Percentiles rank a stretch among this genome's conserved stretches.
phyloP scores from a whole-genome alignment of 2,113 vertebrate species.

The Solea senegalensis region DNA sequence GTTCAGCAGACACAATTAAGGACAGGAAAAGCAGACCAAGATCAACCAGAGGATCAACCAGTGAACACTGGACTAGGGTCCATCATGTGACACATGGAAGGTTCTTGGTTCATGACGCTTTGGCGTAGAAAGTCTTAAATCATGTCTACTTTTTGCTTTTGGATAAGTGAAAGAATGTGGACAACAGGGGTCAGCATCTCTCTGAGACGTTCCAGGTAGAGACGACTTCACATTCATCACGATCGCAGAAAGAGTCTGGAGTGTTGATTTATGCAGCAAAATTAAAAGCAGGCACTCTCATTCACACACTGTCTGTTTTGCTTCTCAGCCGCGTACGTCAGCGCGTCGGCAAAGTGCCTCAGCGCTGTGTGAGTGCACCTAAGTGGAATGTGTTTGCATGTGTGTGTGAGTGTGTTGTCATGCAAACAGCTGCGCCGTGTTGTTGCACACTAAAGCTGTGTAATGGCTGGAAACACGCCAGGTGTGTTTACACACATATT shows the following conservation, averaged over 20 bases:
- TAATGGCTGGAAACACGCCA: constrained; percentile 37
- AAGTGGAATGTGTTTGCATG: constrained; percentile 47
- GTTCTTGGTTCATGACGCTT: neutral
- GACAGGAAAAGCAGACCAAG: too few relatives aligned
- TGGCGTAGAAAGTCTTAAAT: neutral
- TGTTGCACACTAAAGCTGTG: constrained; percentile 16
- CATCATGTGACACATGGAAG: neutral
- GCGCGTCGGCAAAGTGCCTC: constrained; percentile 3
- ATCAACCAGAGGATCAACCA: too few relatives aligned
- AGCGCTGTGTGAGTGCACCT: constrained; percentile 17
- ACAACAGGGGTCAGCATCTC: too few relatives aligned
- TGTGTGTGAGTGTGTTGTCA: constrained; percentile 50
- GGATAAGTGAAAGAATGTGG: too few relatives aligned
- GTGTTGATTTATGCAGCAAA: constrained; percentile 31
- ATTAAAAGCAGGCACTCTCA: constrained; percentile 17
- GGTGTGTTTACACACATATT: constrained; percentile 26
- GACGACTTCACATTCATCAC: constrained; percentile 14
- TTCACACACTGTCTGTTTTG: constrained; percentile 1
- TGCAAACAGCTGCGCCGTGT: constrained; percentile 54
- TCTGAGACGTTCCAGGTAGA: constrained; percentile 13
- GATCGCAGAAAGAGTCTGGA: constrained; percentile 4
- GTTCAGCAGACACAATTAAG: too few relatives aligned
- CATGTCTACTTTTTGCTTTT: neutral
- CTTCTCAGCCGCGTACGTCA: constrained; percentile 2
- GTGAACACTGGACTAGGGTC: too few relatives aligned